Percentiles rank a stretch among this genome's conserved stretches.
These are phyloP conservation scores for Spisula subtruncata DNA, from an alignment of 2,888 invertebrate genomes.

Conservation along the genomic window DNA sequence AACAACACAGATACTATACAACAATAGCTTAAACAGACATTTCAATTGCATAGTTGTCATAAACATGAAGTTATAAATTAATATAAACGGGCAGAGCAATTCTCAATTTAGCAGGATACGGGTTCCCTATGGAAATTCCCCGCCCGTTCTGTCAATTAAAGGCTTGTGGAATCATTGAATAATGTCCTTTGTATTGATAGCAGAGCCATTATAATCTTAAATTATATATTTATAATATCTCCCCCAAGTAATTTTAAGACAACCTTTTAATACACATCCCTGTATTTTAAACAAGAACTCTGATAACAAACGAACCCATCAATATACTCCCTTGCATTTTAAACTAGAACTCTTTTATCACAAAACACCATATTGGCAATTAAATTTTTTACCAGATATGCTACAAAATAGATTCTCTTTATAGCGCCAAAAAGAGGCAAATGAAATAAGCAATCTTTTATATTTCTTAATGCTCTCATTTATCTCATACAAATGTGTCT, in stretches of 20 bases:
- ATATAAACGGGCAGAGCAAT: not conserved
- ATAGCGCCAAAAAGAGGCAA: no score
- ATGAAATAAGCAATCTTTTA: no score
- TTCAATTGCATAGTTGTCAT: constrained; percentile 13
- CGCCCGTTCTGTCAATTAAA: not conserved
- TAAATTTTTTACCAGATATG: not conserved
- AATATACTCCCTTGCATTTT: not conserved
- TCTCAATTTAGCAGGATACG: not conserved
- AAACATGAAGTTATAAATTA: constrained; percentile 4
- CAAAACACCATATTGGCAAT: not conserved
- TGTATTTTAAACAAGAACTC: not conserved
- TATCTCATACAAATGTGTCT: no score
- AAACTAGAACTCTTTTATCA: not conserved
- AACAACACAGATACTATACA: not conserved
- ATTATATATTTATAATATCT: not conserved
- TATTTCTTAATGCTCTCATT: no score
- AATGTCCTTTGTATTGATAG: not conserved
- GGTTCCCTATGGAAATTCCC: constrained; percentile 6
- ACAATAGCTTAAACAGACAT: not conserved
- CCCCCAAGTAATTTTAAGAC: not conserved
- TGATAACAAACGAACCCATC: no score
- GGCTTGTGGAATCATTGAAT: not conserved
- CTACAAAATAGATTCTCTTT: not conserved
- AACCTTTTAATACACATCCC: not conserved
- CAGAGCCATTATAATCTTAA: not conserved